Evolutionary conservation across 2,888 invertebrate species (phyloP).

Genomic region (Trissonchulus sp.): DNA sequence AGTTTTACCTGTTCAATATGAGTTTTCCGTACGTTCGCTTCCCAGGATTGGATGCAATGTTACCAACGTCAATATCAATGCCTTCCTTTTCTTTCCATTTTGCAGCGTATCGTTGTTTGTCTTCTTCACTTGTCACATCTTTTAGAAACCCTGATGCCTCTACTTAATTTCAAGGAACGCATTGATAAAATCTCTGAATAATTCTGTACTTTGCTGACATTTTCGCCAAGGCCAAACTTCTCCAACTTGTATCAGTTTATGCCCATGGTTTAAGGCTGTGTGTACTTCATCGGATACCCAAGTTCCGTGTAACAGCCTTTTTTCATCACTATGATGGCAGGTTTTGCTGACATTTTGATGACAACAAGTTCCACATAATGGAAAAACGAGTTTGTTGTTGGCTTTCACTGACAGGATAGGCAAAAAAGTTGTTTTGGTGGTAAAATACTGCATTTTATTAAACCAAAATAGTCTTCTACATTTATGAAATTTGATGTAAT

Average conservation of each 20-base stretch:
- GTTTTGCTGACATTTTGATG: slow-evolving; percentile 39
- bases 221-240: background rate
- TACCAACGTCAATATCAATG: background rate
- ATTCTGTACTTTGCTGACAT: background rate
- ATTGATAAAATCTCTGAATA: background rate
- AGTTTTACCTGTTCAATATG: background rate
- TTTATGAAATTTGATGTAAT: slow-evolving; percentile 25
- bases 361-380: slow-evolving; percentile 43
- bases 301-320: background rate
- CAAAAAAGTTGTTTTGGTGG: slow-evolving; percentile 42
- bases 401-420: slow-evolving; percentile 43
- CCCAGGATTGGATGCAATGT: background rate
- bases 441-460: slow-evolving; percentile 42
- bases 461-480: slow-evolving; percentile 34
- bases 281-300: background rate
- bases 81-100: slow-evolving; percentile 18
- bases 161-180: background rate
- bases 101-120: background rate
- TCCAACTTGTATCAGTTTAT: background rate
- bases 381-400: slow-evolving; percentile 41
- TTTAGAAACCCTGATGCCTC: background rate
- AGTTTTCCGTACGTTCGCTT: background rate
- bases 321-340: background rate
- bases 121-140: background rate
- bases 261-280: background rate